Percentiles rank a stretch among this genome's conserved stretches.
Evolutionary conservation across 1,140 invertebrate species (phyloP).

Genomic region (Zaprionus tsacasi): DNA sequence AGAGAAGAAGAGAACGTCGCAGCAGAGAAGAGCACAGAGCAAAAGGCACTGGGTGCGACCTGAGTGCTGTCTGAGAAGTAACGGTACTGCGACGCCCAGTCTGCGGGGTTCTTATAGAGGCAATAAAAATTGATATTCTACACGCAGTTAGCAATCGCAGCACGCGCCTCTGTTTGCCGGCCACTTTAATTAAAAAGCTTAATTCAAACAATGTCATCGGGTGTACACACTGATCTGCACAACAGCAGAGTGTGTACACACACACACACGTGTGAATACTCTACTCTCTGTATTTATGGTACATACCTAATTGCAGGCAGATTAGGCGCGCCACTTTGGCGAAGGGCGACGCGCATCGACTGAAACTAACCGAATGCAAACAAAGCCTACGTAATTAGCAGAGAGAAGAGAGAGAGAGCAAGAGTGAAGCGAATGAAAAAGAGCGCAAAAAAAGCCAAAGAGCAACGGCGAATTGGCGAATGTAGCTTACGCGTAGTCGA

Average conservation of each 20-base stretch:
- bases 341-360: constrained; percentile 50
- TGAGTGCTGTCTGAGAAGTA: constrained; percentile 18
- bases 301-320: constrained; percentile 16
- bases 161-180: constrained; percentile 53
- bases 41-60: constrained; percentile 1
- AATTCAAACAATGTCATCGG: constrained; percentile 59
- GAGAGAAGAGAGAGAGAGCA: constrained; percentile 12
- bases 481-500: background rate
- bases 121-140: constrained; percentile 45
- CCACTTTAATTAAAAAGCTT: constrained; percentile 73
- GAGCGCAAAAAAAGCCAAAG: no score
- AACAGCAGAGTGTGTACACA: background rate
- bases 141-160: constrained; percentile 27
- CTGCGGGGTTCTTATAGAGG: constrained; percentile 1
- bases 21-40: constrained; percentile 1
- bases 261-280: background rate
- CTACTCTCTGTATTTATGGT: background rate
- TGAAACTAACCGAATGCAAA: constrained; percentile 75
- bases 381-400: constrained; percentile 30
- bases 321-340: constrained; percentile 22
- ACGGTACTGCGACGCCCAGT: constrained; percentile 16
- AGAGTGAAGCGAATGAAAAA: background rate
- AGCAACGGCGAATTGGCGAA: background rate
- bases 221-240: constrained; percentile 18
- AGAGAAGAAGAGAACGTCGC: background rate